Evolutionary conservation across 2,797 vertebrate genomes (phyloP), one percentile per base, ranked within the genome.

Genomic region (Myotis pilosus): DNA sequence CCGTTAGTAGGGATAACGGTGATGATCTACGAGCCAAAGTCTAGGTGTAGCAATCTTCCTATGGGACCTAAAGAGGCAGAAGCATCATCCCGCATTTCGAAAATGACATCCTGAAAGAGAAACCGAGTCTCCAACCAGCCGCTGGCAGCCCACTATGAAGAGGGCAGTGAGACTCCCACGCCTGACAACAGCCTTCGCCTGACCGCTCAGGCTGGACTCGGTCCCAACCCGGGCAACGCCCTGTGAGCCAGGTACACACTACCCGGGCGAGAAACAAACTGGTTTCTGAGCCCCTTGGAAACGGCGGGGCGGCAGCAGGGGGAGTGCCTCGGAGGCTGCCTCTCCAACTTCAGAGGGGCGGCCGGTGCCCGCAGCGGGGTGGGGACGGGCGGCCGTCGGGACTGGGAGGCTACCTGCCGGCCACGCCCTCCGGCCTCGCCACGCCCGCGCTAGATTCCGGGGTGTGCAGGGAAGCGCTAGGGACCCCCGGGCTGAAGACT

Each of bases 281-380:
- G 72, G 69, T 36, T 53, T 41, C 94, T 3, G 86, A 80, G 87
- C 53, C 92, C 92, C 97, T 66, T 49, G 87, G 95, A 95, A 91
- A 96, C 95, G 9, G 36, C 76, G 28, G 78, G 88, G 28, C 7
- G 51, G 91, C 71, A 10, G 68, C 55, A 23, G 71, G 10, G 88
- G 57, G 51, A 84, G 91, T n/a, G 84, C 68, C 88, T 19, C 51
- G 66, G 94, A 79, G 23, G 87, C 95, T 80, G 89, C 92, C 96
- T 89, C 92, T 92, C 94, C 91, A 94, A 92, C 96, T 96, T 87
- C 94, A 8, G 66, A 68, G 68, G 78, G 60, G 79, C 30, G 19
- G 92, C 89, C 20, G 57, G 53, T 62, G 87, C 88, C 92, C 78
- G 6, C 3, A 9, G 64, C 3, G 30, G 47, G 41, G 23, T 5